phyloP scores from a whole-genome alignment of 2,888 invertebrate genomes.

The Peribatodes rhomboidaria region DNA sequence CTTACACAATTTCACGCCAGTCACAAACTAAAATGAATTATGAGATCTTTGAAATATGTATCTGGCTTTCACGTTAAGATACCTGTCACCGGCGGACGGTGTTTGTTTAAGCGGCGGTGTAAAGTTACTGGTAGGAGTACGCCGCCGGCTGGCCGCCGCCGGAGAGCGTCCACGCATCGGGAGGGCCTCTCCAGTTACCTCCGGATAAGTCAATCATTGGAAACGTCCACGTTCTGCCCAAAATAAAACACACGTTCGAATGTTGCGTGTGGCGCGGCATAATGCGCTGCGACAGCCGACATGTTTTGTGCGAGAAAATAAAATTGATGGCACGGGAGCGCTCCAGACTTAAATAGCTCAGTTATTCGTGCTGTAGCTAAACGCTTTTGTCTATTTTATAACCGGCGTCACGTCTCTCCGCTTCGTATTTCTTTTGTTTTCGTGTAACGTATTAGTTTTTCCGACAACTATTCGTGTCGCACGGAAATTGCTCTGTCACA shows the following conservation, averaged over 20 bases:
- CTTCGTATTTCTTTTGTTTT: conserved; percentile 69
- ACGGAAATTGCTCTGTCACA: conserved; percentile 75
- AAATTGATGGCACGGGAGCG: conserved; percentile 82
- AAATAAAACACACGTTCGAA: conserved; percentile 84
- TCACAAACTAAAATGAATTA: conserved; percentile 46
- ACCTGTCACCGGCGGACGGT: conserved; percentile 71
- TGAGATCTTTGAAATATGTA: conserved; percentile 58
- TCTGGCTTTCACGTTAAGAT: conserved; percentile 66
- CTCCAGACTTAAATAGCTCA: conserved; percentile 82
- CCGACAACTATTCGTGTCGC: conserved; percentile 70
- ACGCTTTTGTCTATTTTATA: conserved; percentile 84
- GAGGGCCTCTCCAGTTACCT: conserved; percentile 84
- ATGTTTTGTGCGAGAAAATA: conserved; percentile 86
- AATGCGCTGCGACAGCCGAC: conserved; percentile 85
- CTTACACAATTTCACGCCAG: conserved; percentile 48
- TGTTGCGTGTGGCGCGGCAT: conserved; percentile 83
- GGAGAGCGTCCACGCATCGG: conserved; percentile 60
- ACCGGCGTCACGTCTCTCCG: conserved; percentile 72
- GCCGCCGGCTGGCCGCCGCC: conserved; percentile 47
- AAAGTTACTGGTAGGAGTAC: conserved; percentile 62
- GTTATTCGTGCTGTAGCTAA: conserved; percentile 79
- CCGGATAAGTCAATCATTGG: conserved; percentile 87
- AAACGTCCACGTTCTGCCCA: conserved; percentile 80
- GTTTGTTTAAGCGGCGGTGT: conserved; percentile 67
- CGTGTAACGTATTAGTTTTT: conserved; percentile 78